Base-by-base conservation (phyloP, 2,888 invertebrate species). In the Eupithecia inturbata region DNA sequence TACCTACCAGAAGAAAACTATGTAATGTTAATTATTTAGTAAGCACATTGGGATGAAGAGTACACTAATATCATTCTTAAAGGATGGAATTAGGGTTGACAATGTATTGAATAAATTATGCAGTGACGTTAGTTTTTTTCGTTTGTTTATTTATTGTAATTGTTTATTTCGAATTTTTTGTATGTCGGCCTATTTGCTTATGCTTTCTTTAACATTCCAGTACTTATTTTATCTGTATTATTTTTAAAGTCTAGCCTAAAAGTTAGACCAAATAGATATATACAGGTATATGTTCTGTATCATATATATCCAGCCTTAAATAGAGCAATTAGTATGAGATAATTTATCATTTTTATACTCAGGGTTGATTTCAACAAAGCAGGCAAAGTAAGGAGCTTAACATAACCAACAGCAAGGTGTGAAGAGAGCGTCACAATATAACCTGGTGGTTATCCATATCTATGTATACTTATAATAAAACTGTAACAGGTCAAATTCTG, bases 141-240 rank as follows among this genome's bases (percentile, higher is more conserved):
- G 41, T 67, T 66, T 49, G 41, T 45, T 57, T 62, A 70, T 74
- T 72, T 72, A 28, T 75, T 69, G 1, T 19, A 68, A 4, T 68
- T 69, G 31, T 72, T 66, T 39, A 28, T 16, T 60, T 28, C 16
- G 60, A 16, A 26, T 67, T 69, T n/a, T 57, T 66, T 41, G 12
- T 64, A 71, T 63, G 75, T 36, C 71, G 67, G 71, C 66, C 71
- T 75, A 70, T 74, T 70, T 73, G 22, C 22, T 72, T 63, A 66
- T 36, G 53, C 33, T 73, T 72, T 69, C 39, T 68, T 49, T 16
- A 26, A 77, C 79, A 79, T 79, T 79, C 79, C 79, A 75, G 75
- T 36, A 28, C 68, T 14, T 69, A 19, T 53, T 14, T 68, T 36
- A 41, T 68, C 19, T 26, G 57, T 66, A 1, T 39, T 45, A n/a